These are phyloP conservation scores for Drosophila oshimai DNA, from an alignment of 1,140 invertebrate genomes.

Conservation along the genomic window DNA sequence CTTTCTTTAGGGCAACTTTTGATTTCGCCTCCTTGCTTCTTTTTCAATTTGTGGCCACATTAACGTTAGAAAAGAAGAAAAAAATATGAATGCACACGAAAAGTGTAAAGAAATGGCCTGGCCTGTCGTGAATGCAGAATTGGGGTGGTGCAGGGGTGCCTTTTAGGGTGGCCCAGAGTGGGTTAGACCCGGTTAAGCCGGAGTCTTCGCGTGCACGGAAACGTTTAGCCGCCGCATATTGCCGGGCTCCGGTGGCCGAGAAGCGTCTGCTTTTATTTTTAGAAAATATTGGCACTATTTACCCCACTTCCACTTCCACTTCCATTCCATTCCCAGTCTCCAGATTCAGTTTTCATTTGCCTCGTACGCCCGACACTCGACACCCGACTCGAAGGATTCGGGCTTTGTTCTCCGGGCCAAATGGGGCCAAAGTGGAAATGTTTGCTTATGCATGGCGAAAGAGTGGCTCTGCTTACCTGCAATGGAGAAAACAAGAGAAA, in stretches of 20 bases:
- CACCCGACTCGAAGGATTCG: constrained; percentile 31
- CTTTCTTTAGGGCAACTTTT: constrained; percentile 45
- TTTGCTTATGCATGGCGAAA: constrained; percentile 11
- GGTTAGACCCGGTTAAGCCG: constrained; percentile 12
- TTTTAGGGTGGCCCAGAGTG: not conserved
- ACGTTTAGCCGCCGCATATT: constrained; percentile 77
- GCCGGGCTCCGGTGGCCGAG: constrained; percentile 44
- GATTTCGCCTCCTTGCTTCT: constrained; percentile 59
- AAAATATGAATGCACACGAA: constrained; percentile 76
- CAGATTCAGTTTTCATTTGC: constrained; percentile 50
- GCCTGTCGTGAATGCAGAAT: constrained; percentile 47
- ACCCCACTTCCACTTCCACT: not conserved
- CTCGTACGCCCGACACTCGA: too few species aligned
- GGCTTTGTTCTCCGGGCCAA: constrained; percentile 5
- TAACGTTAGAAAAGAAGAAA: constrained; percentile 63
- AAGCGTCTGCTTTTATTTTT: constrained; percentile 75
- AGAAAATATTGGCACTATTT: constrained; percentile 74
- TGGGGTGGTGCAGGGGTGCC: not conserved
- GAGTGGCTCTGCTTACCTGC: constrained; percentile 37
- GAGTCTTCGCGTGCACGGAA: constrained; percentile 72
- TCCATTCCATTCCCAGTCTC: not conserved
- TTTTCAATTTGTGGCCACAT: constrained; percentile 81
- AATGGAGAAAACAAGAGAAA: constrained; percentile 13
- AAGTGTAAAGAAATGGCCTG: constrained; percentile 72
- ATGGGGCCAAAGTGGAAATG: constrained; percentile 26